A percentile compares a stretch with the other conserved stretches of the same genome.
These are phyloP conservation scores for Myotis daubentonii DNA, from an alignment of 2,797 vertebrate genomes.

Conservation along the genomic window DNA sequence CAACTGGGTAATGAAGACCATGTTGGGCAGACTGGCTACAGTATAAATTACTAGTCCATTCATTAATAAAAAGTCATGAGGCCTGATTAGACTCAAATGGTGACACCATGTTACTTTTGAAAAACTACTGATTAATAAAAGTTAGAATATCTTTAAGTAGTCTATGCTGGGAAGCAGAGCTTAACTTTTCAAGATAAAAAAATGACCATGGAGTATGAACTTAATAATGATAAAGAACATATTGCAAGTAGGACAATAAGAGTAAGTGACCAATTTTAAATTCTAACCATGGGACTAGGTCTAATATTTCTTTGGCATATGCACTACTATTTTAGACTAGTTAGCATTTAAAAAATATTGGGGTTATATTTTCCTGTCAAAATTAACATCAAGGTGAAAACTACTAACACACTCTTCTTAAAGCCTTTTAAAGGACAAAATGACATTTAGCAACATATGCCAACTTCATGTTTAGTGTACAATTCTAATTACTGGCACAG, in stretches of 20 bases:
- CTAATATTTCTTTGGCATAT: conserved; percentile 94
- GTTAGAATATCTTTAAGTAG: conserved; percentile 44
- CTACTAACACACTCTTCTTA: conserved; percentile 74
- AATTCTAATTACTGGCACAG: conserved; percentile 65
- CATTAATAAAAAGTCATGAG: conserved; percentile 42
- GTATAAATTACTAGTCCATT: conserved; percentile 24
- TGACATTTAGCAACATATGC: conserved; percentile 67
- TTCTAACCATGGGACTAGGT: conserved; percentile 81
- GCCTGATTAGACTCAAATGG: conserved; percentile 46
- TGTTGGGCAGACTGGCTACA: background rate
- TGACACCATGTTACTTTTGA: background rate
- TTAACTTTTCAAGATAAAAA: conserved; percentile 52
- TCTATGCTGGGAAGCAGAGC: conserved; percentile 62
- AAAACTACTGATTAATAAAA: conserved; percentile 42
- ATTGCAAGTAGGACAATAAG: conserved; percentile 1
- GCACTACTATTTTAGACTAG: conserved; percentile 84
- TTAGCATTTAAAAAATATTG: conserved; percentile 80
- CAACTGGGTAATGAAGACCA: conserved; percentile 33
- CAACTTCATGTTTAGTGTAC: conserved; percentile 71
- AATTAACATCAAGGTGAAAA: conserved; percentile 61
- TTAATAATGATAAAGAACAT: conserved; percentile 50
- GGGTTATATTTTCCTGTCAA: conserved; percentile 37
- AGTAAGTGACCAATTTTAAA: conserved; percentile 60
- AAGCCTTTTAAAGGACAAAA: conserved; percentile 64
- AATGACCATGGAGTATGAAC: conserved; percentile 41